Evolutionary conservation across 92 coral and sea anemone genomes (phyloP), one percentile per base, ranked within the genome.

Genomic region (Epizoanthus fatuus): DNA sequence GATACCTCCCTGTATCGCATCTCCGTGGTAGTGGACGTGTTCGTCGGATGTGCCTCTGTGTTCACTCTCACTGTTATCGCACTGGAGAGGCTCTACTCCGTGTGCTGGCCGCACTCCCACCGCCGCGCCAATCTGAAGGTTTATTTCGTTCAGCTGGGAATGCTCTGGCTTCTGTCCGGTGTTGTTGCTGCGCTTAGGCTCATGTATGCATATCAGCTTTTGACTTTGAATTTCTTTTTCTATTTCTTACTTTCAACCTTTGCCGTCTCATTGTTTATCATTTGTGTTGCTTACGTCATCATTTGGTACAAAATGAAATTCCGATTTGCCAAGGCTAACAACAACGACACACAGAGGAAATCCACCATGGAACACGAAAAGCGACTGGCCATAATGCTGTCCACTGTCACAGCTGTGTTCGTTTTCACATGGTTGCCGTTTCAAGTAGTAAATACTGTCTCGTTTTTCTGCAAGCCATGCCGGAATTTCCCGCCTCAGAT

Each of bases 391-490:
- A 81, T 94, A 11, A 94, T 83, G 84, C 59, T 94, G 20, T 91
- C 88, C 9, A 91, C 93, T 4, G 95, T 94, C 5, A 94, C 97
- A 3, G 87, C 88, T 0, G 89, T 91, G 7, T 94, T 94, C 19
- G 89, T 91, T 62, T 84, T 94, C 37, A 91, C 97, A 8, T 94
- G 97, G 97, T 58, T 94, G 69, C 97, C 97, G 3, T 94, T 94
- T 57, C 97, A 94, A 6, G 67, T 94, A 20, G 81, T 94, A 8
- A 94, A 94, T 77, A 87, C 92, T 14, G 90, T 94, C 2, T 12
- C 85, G 14, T 94, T 94, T 77, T 94, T 94, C 90, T 94, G 98
- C 86, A 52, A 35, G 25, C 45, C 92, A 2, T 94, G 98, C 45
- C 80, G 78, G 52, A 59, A 38, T 4, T 90, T 94, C 64, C 92